phyloP scores from a whole-genome alignment of 2,888 invertebrate genomes.

The Arge pagana region DNA sequence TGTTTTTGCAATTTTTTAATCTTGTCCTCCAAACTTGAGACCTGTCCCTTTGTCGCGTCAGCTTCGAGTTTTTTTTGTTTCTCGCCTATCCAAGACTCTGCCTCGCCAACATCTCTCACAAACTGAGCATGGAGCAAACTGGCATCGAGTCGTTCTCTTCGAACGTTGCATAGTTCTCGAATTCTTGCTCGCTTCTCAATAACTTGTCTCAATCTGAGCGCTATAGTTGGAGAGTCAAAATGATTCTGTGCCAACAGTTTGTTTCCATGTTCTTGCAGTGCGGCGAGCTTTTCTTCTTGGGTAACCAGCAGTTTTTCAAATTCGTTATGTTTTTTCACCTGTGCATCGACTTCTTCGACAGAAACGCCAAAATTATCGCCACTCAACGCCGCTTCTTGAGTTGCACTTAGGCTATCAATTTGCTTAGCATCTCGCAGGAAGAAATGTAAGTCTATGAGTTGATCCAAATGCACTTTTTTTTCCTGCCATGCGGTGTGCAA shows the following conservation, averaged over 20 bases:
- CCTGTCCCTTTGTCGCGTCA: constrained; percentile 75
- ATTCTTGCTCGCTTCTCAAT: constrained; percentile 70
- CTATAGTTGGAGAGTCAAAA: constrained; percentile 83
- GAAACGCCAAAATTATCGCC: constrained; percentile 76
- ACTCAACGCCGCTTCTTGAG: constrained; percentile 81
- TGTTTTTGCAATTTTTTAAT: constrained; percentile 94
- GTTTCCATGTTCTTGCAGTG: constrained; percentile 81
- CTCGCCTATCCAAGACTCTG: constrained; percentile 89
- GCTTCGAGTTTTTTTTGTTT: constrained; percentile 86
- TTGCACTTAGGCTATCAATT: constrained; percentile 83
- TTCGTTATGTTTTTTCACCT: constrained; percentile 91
- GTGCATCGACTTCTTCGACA: constrained; percentile 87
- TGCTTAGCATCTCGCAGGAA: constrained; percentile 94
- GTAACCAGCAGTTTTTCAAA: constrained; percentile 89
- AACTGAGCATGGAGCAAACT: constrained; percentile 87
- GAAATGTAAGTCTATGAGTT: constrained; percentile 90
- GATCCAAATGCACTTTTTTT: constrained; percentile 86
- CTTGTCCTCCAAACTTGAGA: constrained; percentile 89
- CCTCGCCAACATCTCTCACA: constrained; percentile 88
- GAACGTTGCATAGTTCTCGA: constrained; percentile 69
- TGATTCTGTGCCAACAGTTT: constrained; percentile 89
- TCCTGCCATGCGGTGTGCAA: constrained; percentile 86
- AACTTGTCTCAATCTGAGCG: constrained; percentile 75
- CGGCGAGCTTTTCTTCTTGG: constrained; percentile 84
- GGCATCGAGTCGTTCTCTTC: constrained; percentile 74